Percentiles rank a stretch among this genome's conserved stretches.
phyloP scores from a whole-genome alignment of 1,140 invertebrate species.

The Schlechtendalia chinensis region DNA sequence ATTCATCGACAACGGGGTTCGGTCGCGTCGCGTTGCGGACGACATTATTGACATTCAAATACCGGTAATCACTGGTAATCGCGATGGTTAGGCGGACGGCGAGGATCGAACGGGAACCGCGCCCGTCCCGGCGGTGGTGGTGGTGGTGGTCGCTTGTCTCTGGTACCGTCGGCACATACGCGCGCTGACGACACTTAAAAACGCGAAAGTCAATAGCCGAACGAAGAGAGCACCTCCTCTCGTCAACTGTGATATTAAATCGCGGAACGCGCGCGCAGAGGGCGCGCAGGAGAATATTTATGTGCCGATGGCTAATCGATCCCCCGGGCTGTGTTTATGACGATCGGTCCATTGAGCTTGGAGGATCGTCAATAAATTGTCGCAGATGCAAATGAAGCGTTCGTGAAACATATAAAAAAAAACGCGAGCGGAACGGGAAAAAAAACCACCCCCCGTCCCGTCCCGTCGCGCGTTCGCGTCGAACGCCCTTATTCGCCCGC shows the following conservation, averaged over 20 bases:
- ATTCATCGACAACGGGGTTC: too few relatives aligned
- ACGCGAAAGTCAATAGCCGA: conserved; percentile 19
- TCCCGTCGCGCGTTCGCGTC: conserved; percentile 25
- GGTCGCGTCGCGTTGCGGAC: too few relatives aligned
- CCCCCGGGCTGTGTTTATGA: conserved; percentile 44
- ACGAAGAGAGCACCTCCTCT: not conserved
- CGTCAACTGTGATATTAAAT: not conserved
- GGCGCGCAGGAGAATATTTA: conserved; percentile 20
- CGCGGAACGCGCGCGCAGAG: not conserved
- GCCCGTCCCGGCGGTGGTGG: too few relatives aligned
- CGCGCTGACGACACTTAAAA: conserved; percentile 22
- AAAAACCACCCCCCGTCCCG: too few relatives aligned
- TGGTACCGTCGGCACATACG: too few relatives aligned
- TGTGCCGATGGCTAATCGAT: conserved; percentile 47
- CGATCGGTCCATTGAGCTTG: conserved; percentile 45
- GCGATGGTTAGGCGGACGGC: too few relatives aligned
- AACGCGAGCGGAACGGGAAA: not conserved
- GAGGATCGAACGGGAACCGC: too few relatives aligned
- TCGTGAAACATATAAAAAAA: not conserved
- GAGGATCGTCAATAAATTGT: conserved; percentile 43
- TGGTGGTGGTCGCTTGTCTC: too few relatives aligned
- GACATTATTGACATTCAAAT: too few relatives aligned
- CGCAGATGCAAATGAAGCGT: conserved; percentile 44
- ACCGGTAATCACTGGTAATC: too few relatives aligned
- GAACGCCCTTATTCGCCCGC: not conserved